Evolutionary conservation across 2,888 invertebrate genomes (phyloP).

Genomic region (Caenorhabditis sp.): DNA sequence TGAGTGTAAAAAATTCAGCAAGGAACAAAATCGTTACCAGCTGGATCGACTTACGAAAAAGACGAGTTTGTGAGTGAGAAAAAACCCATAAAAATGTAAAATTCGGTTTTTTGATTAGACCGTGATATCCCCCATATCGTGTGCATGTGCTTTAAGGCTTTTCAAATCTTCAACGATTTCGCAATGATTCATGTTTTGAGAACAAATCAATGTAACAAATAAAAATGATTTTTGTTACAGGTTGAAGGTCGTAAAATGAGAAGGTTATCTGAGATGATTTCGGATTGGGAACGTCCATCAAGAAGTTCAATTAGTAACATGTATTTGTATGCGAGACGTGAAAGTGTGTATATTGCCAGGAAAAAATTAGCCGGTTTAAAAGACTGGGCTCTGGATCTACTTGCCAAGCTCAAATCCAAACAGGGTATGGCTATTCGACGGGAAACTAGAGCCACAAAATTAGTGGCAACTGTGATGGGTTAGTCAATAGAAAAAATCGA

Average conservation of each 20-base stretch:
- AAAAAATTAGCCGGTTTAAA: constrained; percentile 70
- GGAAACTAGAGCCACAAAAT: constrained; percentile 70
- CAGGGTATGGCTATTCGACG: constrained; percentile 71
- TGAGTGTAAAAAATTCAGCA: constrained; percentile 23
- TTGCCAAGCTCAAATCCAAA: constrained; percentile 68
- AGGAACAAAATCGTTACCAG: constrained; percentile 36
- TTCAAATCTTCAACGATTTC: constrained; percentile 17
- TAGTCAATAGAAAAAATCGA: constrained; percentile 15
- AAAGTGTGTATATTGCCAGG: constrained; percentile 68
- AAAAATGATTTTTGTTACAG: constrained; percentile 26
- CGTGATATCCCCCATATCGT: constrained; percentile 26
- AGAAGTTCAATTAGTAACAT: constrained; percentile 60
- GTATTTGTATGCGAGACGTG: constrained; percentile 67
- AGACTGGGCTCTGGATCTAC: constrained; percentile 66
- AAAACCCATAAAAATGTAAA: background rate
- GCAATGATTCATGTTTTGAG: background rate
- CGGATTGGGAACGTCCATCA: constrained; percentile 69
- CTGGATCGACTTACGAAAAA: constrained; percentile 39
- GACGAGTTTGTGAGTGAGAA: constrained; percentile 41
- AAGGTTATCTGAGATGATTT: constrained; percentile 67
- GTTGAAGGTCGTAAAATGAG: constrained; percentile 65
- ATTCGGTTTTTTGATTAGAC: constrained; percentile 12
- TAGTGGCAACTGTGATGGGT: constrained; percentile 73
- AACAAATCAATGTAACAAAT: background rate
- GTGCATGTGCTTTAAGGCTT: constrained; percentile 26